Evolutionary conservation across 2,797 vertebrate species (phyloP).

Genomic region (Gymnoscopelus microlampas): DNA sequence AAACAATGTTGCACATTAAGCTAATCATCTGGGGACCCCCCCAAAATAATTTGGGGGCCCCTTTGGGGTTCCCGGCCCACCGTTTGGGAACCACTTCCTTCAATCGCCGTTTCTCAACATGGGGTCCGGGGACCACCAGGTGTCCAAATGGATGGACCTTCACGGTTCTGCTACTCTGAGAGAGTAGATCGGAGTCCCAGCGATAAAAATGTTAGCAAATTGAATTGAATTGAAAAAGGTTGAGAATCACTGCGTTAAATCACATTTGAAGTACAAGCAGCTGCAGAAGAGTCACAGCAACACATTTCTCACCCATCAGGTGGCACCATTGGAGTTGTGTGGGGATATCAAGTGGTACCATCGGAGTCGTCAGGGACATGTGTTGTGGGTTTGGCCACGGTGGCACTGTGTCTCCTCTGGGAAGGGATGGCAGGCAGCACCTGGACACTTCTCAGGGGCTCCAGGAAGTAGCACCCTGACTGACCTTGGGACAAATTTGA

Average conservation of each 20-base stretch:
- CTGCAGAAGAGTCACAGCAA: background rate
- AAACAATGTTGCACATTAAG: too few relatives aligned
- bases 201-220: too few relatives aligned
- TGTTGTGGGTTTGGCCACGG: constrained; percentile 1
- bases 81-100: background rate
- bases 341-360: constrained; percentile 9
- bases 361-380: background rate
- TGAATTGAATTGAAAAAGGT: background rate
- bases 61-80: background rate
- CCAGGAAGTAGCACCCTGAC: constrained; percentile 69
- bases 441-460: constrained; percentile 76
- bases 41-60: background rate
- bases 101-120: too few relatives aligned
- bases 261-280: too few relatives aligned
- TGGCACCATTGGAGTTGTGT: constrained; percentile 2
- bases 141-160: too few relatives aligned
- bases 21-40: too few relatives aligned
- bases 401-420: constrained; percentile 72
- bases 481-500: constrained; percentile 62
- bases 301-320: background rate
- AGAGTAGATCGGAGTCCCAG: too few relatives aligned
- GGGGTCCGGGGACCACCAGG: too few relatives aligned
- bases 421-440: constrained; percentile 86
- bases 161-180: too few relatives aligned
- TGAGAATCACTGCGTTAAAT: background rate